Percentiles rank a stretch among this genome's conserved stretches.
phyloP scores from a whole-genome alignment of 2,888 invertebrate genomes.

The Nipponacmea schrenckii region DNA sequence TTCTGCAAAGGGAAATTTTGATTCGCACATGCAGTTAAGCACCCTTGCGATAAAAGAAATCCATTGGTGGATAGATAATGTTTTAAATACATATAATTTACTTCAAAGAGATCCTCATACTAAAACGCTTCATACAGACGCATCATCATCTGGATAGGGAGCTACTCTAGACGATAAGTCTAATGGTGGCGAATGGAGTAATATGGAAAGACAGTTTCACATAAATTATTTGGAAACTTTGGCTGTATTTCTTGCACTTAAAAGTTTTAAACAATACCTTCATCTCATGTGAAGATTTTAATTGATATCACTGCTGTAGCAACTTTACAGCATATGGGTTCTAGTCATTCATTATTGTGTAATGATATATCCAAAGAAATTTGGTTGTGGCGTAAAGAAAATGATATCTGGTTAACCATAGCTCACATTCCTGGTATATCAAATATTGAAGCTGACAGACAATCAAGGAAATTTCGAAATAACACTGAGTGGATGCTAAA shows the following conservation, averaged over 20 bases:
- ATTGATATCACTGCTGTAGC: slow-evolving; percentile 11
- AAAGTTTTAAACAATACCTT: neutral
- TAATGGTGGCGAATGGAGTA: slow-evolving; percentile 2
- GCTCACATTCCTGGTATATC: too few species aligned
- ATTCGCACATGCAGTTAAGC: neutral
- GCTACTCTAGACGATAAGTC: neutral
- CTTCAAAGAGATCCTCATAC: slow-evolving; percentile 2
- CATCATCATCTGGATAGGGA: slow-evolving; percentile 13
- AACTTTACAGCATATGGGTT: too few species aligned
- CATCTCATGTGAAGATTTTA: slow-evolving; percentile 12
- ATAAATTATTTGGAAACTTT: slow-evolving; percentile 17
- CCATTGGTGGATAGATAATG: neutral
- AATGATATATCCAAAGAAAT: too few species aligned
- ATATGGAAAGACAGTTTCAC: neutral
- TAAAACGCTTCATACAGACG: slow-evolving; percentile 10
- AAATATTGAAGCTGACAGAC: too few species aligned
- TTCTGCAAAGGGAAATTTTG: neutral
- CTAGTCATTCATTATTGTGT: too few species aligned
- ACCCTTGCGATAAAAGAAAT: neutral
- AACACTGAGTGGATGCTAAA: too few species aligned
- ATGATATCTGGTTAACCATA: too few species aligned
- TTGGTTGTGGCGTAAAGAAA: too few species aligned
- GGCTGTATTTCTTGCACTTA: slow-evolving; percentile 9
- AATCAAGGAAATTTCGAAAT: too few species aligned
- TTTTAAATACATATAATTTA: neutral